A percentile compares a stretch with the other conserved stretches of the same genome.
Evolutionary conservation across 2,797 vertebrate genomes (phyloP).

Genomic region (Bradypodion ventrale): DNA sequence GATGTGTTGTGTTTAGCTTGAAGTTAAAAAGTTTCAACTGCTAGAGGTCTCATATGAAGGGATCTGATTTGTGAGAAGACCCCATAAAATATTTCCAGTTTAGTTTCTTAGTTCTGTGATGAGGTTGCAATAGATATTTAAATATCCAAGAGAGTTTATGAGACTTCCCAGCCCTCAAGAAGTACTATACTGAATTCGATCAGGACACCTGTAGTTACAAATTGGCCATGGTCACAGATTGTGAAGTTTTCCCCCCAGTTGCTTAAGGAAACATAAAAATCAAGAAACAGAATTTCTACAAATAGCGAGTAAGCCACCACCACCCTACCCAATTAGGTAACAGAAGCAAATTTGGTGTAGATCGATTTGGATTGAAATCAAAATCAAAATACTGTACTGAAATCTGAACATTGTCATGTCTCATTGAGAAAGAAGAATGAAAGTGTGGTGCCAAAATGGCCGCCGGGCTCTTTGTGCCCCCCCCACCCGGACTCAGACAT

Average conservation of each 20-base stretch:
- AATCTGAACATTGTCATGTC: too few species aligned
- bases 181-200: background rate
- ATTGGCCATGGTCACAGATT: background rate
- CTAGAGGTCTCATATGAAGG: background rate
- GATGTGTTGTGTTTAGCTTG: background rate
- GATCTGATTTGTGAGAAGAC: background rate
- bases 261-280: background rate
- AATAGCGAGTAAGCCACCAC: too few species aligned
- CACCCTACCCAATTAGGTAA: too few species aligned
- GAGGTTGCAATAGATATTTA: background rate
- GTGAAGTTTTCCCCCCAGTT: background rate
- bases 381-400: too few species aligned
- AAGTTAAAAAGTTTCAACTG: background rate
- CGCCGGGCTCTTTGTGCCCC: too few species aligned
- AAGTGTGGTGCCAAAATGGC: too few species aligned
- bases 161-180: background rate
- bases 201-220: background rate
- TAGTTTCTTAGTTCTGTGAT: background rate
- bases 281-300: too few species aligned
- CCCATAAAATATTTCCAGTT: background rate
- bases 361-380: too few species aligned
- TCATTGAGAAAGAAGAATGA: too few species aligned
- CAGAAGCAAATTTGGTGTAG: too few species aligned
- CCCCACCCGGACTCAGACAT: too few species aligned
- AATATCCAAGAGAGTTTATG: background rate